Percentiles rank a stretch among this genome's conserved stretches.
Conservation (phyloP, 2,888 invertebrate species). For the Lochmaea capreae region DNA sequence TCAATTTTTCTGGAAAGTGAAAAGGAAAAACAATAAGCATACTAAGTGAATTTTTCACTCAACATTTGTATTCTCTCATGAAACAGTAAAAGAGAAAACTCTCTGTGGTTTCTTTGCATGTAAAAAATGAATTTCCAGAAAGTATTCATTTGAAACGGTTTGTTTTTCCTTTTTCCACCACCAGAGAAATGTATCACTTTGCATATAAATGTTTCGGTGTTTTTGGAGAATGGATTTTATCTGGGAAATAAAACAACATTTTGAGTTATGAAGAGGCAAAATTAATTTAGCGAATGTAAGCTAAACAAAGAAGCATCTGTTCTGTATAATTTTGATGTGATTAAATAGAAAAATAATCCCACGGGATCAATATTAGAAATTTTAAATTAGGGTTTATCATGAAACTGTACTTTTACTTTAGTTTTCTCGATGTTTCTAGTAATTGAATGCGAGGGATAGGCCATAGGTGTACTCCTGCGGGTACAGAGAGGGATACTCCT, state of each 20-base stretch:
- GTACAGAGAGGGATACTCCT: too few relatives aligned
- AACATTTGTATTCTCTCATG: constrained; percentile 57
- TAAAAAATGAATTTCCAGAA: constrained; percentile 56
- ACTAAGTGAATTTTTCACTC: constrained; percentile 58
- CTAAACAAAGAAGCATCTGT: too few relatives aligned
- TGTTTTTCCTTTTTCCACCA: constrained; percentile 53
- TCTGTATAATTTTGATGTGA: too few relatives aligned
- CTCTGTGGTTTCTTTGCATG: constrained; percentile 51
- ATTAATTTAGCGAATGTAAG: too few relatives aligned
- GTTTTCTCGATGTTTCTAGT: too few relatives aligned
- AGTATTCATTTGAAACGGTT: not conserved
- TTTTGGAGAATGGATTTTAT: not conserved
- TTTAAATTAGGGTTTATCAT: too few relatives aligned
- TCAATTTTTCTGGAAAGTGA: constrained; percentile 51
- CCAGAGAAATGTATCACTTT: constrained; percentile 56
- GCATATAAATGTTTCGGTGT: constrained; percentile 14
- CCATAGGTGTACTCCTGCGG: too few relatives aligned
- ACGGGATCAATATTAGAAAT: too few relatives aligned
- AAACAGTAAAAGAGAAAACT: not conserved
- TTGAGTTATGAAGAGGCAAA: not conserved
- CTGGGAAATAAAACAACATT: not conserved
- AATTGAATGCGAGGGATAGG: too few relatives aligned
- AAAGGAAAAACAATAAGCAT: constrained; percentile 53
- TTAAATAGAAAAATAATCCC: too few relatives aligned
- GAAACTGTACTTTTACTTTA: too few relatives aligned